Evolutionary conservation across 2,113 vertebrate species (phyloP), one percentile per base, ranked within the genome.

Genomic region (Sclerurus mexicanus): DNA sequence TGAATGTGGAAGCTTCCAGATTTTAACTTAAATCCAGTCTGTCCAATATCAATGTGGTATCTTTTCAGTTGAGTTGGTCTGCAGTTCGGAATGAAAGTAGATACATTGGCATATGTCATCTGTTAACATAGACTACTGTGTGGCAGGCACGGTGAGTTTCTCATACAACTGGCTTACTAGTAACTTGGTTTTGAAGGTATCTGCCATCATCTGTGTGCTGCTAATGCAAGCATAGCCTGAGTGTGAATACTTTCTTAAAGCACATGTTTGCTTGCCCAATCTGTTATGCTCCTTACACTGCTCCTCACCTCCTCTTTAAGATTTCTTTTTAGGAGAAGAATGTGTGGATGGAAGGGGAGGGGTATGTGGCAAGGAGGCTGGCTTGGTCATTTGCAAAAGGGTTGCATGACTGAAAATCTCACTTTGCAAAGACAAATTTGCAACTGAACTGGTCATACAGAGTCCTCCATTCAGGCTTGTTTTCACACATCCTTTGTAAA

Each of bases 401-500:
- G 7, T 72, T 49, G 49, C 40, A 4, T 28, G 30, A 27, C 12
- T 77, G 46, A 89, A 93, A 92, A 53, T 74, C 46, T 80, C 55
- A 42, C 47, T 71, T 88, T 84, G 37, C 35, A n/a, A 44, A 77
- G 72, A 35, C 33, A 75, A 47, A 68, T 90, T 80, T 90, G 55
- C 83, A 67, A 5, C 35, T 52, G 66, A 93, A 67, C 94, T 28
- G 40, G 47, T 86, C 55, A 35, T 58, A 53, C 23, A 7, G 49
- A 89, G 42, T 47, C 42, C 18, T 85, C 31, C 52, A 13, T 69
- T 92, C 17, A 31, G 80, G 42, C 68, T 88, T 90, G 52, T 86
- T 87, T 93, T 86, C 76, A 59, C 21, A 39, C 30, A 39, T 76
- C 60, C 64, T 88, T 87, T 95, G 72, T 92, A 89, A 92, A 89